Conservation (phyloP, 2,113 vertebrate genomes). For the Lepidothrix coronata region DNA sequence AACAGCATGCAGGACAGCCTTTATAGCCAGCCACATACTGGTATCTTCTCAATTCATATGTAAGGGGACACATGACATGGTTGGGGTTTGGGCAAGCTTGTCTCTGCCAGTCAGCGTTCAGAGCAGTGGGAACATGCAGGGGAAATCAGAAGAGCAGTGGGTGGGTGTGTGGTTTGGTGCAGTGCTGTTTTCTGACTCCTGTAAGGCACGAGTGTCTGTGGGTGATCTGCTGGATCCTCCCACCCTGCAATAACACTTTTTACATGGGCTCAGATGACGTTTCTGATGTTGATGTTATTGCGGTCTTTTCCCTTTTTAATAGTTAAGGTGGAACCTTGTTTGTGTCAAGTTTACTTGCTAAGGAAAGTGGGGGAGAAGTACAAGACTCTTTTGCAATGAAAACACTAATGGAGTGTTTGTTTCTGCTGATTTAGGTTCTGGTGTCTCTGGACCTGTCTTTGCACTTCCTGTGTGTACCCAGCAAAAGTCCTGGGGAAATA, state of each 20-base stretch:
- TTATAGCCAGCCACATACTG: background rate
- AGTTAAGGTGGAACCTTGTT: background rate
- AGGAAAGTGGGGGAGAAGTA: background rate
- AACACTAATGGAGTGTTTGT: slow-evolving; percentile 25
- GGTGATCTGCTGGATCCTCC: background rate
- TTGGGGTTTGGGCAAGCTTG: background rate
- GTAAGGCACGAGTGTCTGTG: background rate
- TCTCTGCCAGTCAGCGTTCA: background rate
- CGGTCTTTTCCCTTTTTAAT: background rate
- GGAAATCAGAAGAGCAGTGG: background rate
- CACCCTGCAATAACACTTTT: background rate
- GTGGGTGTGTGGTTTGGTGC: background rate
- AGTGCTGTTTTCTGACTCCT: background rate
- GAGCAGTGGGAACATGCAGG: background rate
- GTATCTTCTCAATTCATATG: background rate
- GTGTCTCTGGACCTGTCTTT: slow-evolving; percentile 31
- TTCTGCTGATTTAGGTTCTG: slow-evolving; percentile 48
- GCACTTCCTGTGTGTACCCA: background rate
- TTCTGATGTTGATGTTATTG: background rate
- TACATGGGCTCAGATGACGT: background rate
- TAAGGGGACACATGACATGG: background rate
- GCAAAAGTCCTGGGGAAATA: slow-evolving; percentile 1
- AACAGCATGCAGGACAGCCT: background rate
- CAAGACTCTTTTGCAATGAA: background rate
- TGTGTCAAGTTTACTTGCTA: background rate